Evolutionary conservation across 2,113 vertebrate genomes (phyloP), one percentile per base, ranked within the genome.

Genomic region (Conger conger): DNA sequence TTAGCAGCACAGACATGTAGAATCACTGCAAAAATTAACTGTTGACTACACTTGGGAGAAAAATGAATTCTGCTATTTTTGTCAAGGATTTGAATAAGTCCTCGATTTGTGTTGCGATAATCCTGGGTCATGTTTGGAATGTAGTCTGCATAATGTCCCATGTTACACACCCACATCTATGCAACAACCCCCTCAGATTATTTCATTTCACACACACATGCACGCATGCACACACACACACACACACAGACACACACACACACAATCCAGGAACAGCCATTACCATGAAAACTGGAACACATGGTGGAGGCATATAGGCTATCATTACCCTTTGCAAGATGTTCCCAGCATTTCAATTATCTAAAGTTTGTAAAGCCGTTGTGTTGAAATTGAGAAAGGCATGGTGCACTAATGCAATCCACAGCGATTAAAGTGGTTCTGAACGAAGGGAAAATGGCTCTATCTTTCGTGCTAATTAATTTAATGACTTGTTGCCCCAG

Each of bases 341-440:
- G 87, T 89, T 88, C 87, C 86, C 85, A 88, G 85, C 86, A 86
- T 88, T 89, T 88, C 88, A 88, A 87, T 89, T 86, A 89, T 86
- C 85, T 86, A 81, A 82, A 83, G 87, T 87, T 86, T 86, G 85
- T 81, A 86, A 60, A 80, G 85, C 76, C 37, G 68, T 37, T 80
- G 68, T 88, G 84, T 84, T 50, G 87, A 88, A 87, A 83, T 53
- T 27, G 80, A 82, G 88, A 85, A 68, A 18, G 76, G 80, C 82
- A 84, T 54, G 27, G 54, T 82, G 82, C 57, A 79, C 85, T 86
- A 89, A 89, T 87, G 88, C 86, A 85, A 84, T 87, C 80, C 81
- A 57, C 83, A 82, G 42, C 84, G 80, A 87, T 88, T 86, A 87
- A 87, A 88, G 79, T 27, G 84, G 80, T 63, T 81, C 63, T 35